Percentiles rank a stretch among this genome's conserved stretches.
These are phyloP conservation scores for Polydrusus pterygomalis DNA, from an alignment of 2,888 invertebrate genomes.

Conservation along the genomic window DNA sequence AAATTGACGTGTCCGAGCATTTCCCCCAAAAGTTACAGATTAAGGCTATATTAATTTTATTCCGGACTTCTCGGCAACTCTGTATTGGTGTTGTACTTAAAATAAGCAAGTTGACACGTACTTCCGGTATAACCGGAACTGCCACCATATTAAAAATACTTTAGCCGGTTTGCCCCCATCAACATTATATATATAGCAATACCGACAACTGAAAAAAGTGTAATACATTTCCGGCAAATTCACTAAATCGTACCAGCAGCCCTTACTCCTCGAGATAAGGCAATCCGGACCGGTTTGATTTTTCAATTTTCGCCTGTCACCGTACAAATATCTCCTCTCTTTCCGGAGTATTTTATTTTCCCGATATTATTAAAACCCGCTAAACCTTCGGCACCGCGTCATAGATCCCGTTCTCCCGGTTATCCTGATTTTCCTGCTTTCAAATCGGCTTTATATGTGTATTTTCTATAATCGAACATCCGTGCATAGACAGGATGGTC, in stretches of 20 bases:
- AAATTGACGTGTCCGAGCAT: no score
- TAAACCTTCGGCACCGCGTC: conserved; percentile 51
- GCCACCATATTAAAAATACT: no score
- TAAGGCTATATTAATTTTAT: no score
- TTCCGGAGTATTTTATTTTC: conserved; percentile 55
- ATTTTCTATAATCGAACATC: conserved; percentile 71
- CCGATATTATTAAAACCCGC: conserved; percentile 56
- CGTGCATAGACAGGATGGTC: neutral
- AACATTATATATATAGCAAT: no score
- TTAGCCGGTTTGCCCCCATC: no score
- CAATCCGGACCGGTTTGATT: conserved; percentile 52
- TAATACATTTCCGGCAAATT: conserved; percentile 27
- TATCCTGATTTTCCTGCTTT: conserved; percentile 35
- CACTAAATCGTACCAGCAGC: conserved; percentile 12
- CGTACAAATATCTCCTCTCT: conserved; percentile 46
- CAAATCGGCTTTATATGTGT: conserved; percentile 62
- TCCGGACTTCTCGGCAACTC: no score
- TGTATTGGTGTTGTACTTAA: no score
- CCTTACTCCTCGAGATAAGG: conserved; percentile 47
- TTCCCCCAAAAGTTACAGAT: no score
- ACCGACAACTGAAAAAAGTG: neutral
- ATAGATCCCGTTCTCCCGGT: conserved; percentile 48
- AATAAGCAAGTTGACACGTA: no score
- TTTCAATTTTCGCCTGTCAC: conserved; percentile 53
- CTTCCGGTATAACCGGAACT: no score